A percentile compares a stretch with the other conserved stretches of the same genome.
Evolutionary conservation across 2,888 invertebrate species (phyloP).

Genomic region (Drosophila hamatofila): DNA sequence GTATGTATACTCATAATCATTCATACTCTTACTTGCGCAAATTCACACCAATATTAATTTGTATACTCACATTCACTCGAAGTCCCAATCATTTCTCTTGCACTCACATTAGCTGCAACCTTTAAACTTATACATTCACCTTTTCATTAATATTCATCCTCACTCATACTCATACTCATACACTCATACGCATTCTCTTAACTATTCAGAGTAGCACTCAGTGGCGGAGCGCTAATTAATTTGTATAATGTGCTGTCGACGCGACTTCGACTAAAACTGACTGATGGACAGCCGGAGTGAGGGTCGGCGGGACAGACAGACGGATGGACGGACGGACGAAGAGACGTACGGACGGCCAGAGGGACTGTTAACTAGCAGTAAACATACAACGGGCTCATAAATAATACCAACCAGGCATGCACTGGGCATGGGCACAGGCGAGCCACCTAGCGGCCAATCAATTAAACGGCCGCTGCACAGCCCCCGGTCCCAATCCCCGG

Average conservation of each 20-base stretch:
- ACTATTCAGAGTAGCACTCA: background rate
- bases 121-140: background rate
- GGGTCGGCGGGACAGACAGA: conserved; percentile 1
- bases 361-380: conserved; percentile 58
- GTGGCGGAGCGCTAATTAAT: conserved; percentile 60
- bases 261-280: conserved; percentile 35
- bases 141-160: background rate
- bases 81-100: background rate
- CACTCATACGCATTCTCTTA: conserved; percentile 2
- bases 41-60: background rate
- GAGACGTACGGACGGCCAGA: background rate
- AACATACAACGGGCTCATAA: conserved; percentile 62
- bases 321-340: background rate
- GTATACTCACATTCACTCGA: background rate
- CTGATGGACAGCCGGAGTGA: conserved; percentile 17
- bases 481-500: conserved; percentile 4
- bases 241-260: conserved; percentile 72
- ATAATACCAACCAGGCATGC: conserved; percentile 53
- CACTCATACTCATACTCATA: background rate
- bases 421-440: conserved; percentile 35
- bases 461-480: conserved; percentile 54
- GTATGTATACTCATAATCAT: background rate
- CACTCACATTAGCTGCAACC: no score
- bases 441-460: conserved; percentile 64
- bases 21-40: background rate